Base-by-base conservation (phyloP, 2,113 vertebrate species). In the Pangasianodon hypophthalmus region DNA sequence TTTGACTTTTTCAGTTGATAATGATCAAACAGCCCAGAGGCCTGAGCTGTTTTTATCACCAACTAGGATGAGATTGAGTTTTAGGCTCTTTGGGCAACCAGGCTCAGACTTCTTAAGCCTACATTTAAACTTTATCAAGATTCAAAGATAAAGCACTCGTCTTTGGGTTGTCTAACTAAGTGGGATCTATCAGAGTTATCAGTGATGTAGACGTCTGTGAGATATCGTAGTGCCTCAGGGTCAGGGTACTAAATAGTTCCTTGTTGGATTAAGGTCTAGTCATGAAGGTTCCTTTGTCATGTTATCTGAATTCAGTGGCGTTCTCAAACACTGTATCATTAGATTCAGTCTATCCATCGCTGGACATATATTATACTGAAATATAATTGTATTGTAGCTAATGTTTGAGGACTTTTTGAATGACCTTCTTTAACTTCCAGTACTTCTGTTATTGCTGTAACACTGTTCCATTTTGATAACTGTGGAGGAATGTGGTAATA, bases 1-100 rank as follows among this genome's bases (percentile, higher is more conserved):
- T 44, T 21, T 75, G 41, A 44, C 73, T 44, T 79, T 77, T 48
- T 26, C 73, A 48, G 41, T 48, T 41, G 19, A 26, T 46, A 77
- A 77, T 29, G 32, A 85, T 92, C 24, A 87, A 87, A 90, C 80
- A 83, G 67, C 44, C 88, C 88, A 69, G 69, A 88, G 84, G 83
- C 48, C 73, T 60, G 46, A 80, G 37, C 58, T 85, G 81, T 90
- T 73, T 92, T 91, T 89, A 89, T 84, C 62, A 90, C 89, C 79
- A 79, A 18, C 48, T 67, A 86, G 87, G 41, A 62, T 60, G 85
- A 86, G 69, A 60, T 32, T 50, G 69, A 85, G 73, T 84, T 89
- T 84, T 85, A 84, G 73, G 73, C 80, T 87, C 82, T 62, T 82
- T 18, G 29, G 69, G 29, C 50, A 50, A 88, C 46, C 32, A 58